phyloP scores from a whole-genome alignment of 2,113 vertebrate species.

The Siphamia tubifer region DNA sequence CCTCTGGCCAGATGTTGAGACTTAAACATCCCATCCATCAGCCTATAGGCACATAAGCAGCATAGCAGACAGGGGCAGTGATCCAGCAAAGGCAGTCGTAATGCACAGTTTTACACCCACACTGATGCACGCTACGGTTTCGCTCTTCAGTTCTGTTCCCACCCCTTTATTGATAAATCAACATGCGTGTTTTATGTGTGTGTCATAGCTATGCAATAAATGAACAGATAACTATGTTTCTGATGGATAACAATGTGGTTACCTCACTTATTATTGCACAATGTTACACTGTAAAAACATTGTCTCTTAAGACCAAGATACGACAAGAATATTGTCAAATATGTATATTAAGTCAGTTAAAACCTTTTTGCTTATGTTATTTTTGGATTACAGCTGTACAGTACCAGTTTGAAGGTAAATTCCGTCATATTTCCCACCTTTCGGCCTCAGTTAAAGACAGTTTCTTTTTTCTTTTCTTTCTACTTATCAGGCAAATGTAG shows the following conservation, averaged over 20 bases:
- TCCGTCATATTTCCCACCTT: neutral
- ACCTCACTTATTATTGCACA: neutral
- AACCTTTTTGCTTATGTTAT: too few species aligned
- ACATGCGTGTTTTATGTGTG: neutral
- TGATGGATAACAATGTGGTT: neutral
- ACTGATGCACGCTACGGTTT: neutral
- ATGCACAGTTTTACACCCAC: neutral
- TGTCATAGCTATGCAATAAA: neutral
- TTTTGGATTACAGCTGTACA: too few species aligned
- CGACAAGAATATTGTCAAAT: neutral
- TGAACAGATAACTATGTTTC: neutral
- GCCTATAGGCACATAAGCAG: conserved; percentile 15
- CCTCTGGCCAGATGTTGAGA: conserved; percentile 68
- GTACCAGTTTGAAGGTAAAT: too few species aligned
- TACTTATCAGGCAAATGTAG: neutral
- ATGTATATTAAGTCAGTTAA: too few species aligned
- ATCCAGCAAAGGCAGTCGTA: conserved; percentile 27
- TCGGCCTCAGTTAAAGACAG: too few species aligned
- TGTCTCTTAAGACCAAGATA: neutral
- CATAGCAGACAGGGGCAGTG: conserved; percentile 18
- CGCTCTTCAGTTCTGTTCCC: neutral
- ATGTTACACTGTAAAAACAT: neutral
- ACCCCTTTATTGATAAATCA: neutral
- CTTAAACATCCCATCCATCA: conserved; percentile 62
- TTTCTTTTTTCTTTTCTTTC: too few species aligned